These are phyloP conservation scores for Bryconaethiops microstoma DNA, from an alignment of 2,797 vertebrate species.

Conservation along the genomic window DNA sequence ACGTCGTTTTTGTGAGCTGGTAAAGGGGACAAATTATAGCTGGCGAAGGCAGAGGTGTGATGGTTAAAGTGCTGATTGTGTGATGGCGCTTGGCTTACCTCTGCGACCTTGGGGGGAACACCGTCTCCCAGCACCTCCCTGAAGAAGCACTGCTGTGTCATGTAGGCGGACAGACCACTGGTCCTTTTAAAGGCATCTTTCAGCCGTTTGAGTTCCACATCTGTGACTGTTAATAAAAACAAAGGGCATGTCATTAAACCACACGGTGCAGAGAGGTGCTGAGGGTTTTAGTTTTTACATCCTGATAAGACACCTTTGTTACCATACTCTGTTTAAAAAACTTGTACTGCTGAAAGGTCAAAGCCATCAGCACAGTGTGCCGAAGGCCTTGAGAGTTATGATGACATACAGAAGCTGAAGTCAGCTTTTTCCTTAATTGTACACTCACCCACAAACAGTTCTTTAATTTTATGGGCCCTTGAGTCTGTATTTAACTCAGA, in stretches of 20 bases:
- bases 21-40: conserved; percentile 11
- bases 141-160: conserved; percentile 98
- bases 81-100: conserved; percentile 78
- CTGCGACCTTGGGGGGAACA: conserved; percentile 95
- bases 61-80: background rate
- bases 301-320: conserved; percentile 3
- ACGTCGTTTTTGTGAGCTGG: background rate
- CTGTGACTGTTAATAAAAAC: conserved; percentile 84
- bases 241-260: conserved; percentile 6
- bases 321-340: background rate
- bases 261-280: background rate
- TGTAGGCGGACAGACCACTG: conserved; percentile 94
- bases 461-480: conserved; percentile 13
- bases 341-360: conserved; percentile 35
- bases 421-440: conserved; percentile 34
- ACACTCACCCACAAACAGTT: conserved; percentile 17
- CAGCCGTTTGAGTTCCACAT: conserved; percentile 94
- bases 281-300: background rate
- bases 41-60: background rate
- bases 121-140: conserved; percentile 97
- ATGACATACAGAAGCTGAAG: conserved; percentile 18
- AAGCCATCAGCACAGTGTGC: background rate
- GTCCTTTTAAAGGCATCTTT: conserved; percentile 99
- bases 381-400: conserved; percentile 31
- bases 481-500: conserved; percentile 42